Evolutionary conservation across 1,140 invertebrate genomes (phyloP).

Genomic region (Lysiphlebus fabarum): DNA sequence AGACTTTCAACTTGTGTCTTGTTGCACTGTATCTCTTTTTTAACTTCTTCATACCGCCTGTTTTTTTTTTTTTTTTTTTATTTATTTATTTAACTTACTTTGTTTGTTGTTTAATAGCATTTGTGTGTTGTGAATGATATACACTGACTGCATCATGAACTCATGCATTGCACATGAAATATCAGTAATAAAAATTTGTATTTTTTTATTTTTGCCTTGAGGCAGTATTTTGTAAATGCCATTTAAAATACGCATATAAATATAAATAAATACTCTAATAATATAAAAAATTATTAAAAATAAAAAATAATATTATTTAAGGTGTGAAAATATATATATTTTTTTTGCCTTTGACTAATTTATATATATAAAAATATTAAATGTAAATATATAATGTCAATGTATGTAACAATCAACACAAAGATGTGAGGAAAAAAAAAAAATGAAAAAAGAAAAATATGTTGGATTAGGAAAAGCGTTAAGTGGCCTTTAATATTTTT

Average conservation of each 20-base stretch:
- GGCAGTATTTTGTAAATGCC: no score
- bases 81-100: no score
- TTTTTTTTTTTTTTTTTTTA: no score
- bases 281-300: no score
- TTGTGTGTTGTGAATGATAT: conserved; percentile 6
- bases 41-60: background rate
- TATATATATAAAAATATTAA: no score
- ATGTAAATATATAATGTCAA: background rate
- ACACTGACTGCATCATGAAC: background rate
- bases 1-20: conserved; percentile 5
- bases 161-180: background rate
- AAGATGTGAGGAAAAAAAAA: conserved; percentile 30
- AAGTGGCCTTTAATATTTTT: conserved; percentile 6
- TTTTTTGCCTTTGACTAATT: no score
- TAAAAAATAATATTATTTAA: no score
- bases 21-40: background rate
- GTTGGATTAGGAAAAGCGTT: background rate
- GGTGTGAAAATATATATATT: no score
- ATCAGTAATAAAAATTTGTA: no score
- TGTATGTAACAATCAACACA: conserved; percentile 19
- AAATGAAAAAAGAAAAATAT: background rate
- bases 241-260: no score
- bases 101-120: background rate
- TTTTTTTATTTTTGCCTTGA: no score
- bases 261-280: no score